Conservation (phyloP, 53 echinoderm and acorn worm species). For the Crossaster papposus region DNA sequence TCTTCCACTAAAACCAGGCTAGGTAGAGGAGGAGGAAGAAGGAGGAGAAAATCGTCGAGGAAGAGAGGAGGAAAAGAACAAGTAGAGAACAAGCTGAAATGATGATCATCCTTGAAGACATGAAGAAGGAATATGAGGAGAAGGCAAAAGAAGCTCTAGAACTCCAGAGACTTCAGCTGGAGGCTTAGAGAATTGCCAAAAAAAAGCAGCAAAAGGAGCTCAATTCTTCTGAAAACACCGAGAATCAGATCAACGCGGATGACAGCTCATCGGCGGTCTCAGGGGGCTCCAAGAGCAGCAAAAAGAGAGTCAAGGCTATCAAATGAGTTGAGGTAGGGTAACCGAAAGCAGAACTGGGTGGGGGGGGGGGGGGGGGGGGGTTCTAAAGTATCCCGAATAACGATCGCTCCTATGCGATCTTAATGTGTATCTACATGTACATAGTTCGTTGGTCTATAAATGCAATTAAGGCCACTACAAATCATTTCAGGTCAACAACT, state of each 20-base stretch:
- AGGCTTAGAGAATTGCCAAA: conserved; percentile 46
- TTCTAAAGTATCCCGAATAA: too few relatives aligned
- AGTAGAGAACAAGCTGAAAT: conserved; percentile 63
- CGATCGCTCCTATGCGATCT: too few relatives aligned
- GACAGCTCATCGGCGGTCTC: conserved; percentile 31
- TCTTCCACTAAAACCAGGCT: too few relatives aligned
- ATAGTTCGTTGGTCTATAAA: too few relatives aligned
- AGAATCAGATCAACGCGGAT: conserved; percentile 30
- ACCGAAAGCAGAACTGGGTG: too few relatives aligned
- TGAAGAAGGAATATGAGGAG: conserved; percentile 38
- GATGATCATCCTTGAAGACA: conserved; percentile 45
- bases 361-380: too few relatives aligned
- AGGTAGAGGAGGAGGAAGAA: conserved; percentile 80
- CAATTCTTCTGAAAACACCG: neutral
- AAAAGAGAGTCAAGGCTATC: too few relatives aligned
- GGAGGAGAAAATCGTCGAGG: conserved; percentile 64
- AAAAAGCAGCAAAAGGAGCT: conserved; percentile 62
- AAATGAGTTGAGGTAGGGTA: too few relatives aligned
- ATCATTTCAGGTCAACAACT: too few relatives aligned
- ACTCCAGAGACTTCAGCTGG: conserved; percentile 1
- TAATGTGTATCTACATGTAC: too few relatives aligned
- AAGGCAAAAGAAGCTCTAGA: conserved; percentile 37
- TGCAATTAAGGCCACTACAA: too few relatives aligned
- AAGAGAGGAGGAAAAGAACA: conserved; percentile 70
- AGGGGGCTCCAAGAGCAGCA: conserved; percentile 40